Evolutionary conservation across 2,888 invertebrate genomes (phyloP).

Genomic region (Deilephila elpenor): DNA sequence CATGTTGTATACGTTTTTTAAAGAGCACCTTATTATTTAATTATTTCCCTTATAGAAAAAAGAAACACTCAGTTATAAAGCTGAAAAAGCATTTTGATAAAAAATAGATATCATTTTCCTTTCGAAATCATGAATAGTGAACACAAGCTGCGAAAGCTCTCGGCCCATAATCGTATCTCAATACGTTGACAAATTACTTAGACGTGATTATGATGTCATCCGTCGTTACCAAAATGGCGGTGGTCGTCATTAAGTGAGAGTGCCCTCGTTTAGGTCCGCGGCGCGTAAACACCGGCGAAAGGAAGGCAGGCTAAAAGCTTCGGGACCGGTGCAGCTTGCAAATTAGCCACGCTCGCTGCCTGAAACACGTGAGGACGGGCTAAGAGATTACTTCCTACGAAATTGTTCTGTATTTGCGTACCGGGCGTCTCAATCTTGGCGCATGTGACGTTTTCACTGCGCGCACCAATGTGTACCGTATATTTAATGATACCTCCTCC

Average conservation of each 20-base stretch:
- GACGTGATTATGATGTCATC: slow-evolving; percentile 53
- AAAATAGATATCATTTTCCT: no score
- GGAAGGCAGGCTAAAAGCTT: slow-evolving; percentile 76
- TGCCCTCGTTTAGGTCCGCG: slow-evolving; percentile 75
- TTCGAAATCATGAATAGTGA: background rate
- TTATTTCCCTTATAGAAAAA: no score
- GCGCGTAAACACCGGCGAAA: slow-evolving; percentile 74
- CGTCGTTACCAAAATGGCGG: slow-evolving; percentile 71
- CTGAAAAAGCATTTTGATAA: background rate
- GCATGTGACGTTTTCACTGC: slow-evolving; percentile 43
- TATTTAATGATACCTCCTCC: slow-evolving; percentile 35
- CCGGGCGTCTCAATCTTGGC: slow-evolving; percentile 38
- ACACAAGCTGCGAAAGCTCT: background rate
- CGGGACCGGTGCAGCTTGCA: slow-evolving; percentile 69
- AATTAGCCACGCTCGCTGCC: slow-evolving; percentile 75
- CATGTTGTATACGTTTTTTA: no score
- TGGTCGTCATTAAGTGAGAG: slow-evolving; percentile 76
- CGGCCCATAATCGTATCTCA: slow-evolving; percentile 15
- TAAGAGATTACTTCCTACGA: slow-evolving; percentile 71
- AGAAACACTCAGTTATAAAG: no score
- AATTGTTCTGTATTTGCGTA: slow-evolving; percentile 59
- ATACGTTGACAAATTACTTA: slow-evolving; percentile 34
- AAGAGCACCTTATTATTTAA: no score
- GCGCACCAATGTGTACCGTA: slow-evolving; percentile 29
- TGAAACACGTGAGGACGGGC: slow-evolving; percentile 67